Evolutionary conservation across 2,113 vertebrate genomes (phyloP).

Genomic region (Calcarius ornatus): DNA sequence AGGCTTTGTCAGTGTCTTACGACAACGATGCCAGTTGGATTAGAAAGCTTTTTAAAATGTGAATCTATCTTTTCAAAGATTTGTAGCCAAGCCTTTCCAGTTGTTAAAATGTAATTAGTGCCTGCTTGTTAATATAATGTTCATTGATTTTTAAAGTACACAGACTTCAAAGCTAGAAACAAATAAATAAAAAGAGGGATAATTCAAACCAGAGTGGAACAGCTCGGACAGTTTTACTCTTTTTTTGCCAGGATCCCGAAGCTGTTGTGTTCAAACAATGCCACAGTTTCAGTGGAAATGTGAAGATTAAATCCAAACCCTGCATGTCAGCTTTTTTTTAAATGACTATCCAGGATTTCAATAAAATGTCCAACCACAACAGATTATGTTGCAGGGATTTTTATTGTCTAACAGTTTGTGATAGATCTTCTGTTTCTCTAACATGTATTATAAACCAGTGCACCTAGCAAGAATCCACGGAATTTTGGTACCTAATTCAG

Average conservation of each 20-base stretch:
- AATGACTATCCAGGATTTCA: constrained; percentile 62
- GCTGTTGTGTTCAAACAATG: constrained; percentile 56
- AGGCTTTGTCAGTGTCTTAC: background rate
- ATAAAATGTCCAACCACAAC: constrained; percentile 48
- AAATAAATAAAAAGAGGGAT: constrained; percentile 57
- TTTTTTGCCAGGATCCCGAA: constrained; percentile 61
- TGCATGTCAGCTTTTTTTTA: constrained; percentile 54
- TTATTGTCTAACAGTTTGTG: constrained; percentile 32
- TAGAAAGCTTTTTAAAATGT: constrained; percentile 15
- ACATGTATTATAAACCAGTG: background rate
- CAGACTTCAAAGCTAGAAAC: constrained; percentile 65
- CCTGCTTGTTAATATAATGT: constrained; percentile 58
- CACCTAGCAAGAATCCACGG: background rate
- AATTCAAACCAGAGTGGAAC: constrained; percentile 65
- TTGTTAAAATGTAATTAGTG: constrained; percentile 44
- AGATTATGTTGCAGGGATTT: constrained; percentile 33
- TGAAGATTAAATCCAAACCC: constrained; percentile 56
- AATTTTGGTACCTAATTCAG: background rate
- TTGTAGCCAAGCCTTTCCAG: constrained; percentile 22
- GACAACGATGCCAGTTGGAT: constrained; percentile 1
- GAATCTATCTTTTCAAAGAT: constrained; percentile 30
- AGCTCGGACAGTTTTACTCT: constrained; percentile 52
- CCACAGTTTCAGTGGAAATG: constrained; percentile 63
- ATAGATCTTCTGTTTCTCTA: constrained; percentile 39
- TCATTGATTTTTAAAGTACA: constrained; percentile 66